Conservation (phyloP, 2,113 vertebrate genomes). For the Lophura nycthemera region DNA sequence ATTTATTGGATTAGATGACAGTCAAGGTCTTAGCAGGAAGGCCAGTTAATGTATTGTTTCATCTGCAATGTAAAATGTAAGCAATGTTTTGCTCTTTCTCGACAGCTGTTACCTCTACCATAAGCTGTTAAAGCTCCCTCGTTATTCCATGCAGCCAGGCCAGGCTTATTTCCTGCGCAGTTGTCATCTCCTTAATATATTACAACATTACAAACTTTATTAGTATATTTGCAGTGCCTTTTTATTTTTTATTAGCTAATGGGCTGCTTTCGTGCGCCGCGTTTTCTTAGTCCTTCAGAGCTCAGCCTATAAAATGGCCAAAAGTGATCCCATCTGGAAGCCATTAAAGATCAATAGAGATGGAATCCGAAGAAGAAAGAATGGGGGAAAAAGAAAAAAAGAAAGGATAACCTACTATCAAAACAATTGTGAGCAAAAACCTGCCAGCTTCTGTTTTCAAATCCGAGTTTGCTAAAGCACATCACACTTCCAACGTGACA, state of each 20-base stretch:
- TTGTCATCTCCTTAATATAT: constrained; percentile 64
- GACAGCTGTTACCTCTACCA: constrained; percentile 52
- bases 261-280: constrained; percentile 36
- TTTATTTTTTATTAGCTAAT: constrained; percentile 74
- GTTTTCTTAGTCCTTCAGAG: constrained; percentile 67
- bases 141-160: constrained; percentile 32
- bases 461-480: constrained; percentile 49
- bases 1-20: constrained; percentile 32
- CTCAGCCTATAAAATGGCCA: constrained; percentile 66
- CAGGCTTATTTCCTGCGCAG: constrained; percentile 59
- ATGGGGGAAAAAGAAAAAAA: not conserved
- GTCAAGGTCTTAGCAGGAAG: constrained; percentile 28
- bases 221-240: constrained; percentile 67
- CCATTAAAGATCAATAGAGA: constrained; percentile 79
- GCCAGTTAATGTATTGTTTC: not conserved
- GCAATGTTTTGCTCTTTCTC: constrained; percentile 32
- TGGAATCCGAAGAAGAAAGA: constrained; percentile 69
- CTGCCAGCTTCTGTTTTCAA: constrained; percentile 70
- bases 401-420: constrained; percentile 37
- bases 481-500: constrained; percentile 44
- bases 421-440: constrained; percentile 67
- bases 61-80: constrained; percentile 4
- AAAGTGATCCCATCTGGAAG: constrained; percentile 76
- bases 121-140: constrained; percentile 35
- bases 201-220: constrained; percentile 71